Evolutionary conservation across 2,113 vertebrate genomes (phyloP).

Genomic region (Eurystomus gularis): DNA sequence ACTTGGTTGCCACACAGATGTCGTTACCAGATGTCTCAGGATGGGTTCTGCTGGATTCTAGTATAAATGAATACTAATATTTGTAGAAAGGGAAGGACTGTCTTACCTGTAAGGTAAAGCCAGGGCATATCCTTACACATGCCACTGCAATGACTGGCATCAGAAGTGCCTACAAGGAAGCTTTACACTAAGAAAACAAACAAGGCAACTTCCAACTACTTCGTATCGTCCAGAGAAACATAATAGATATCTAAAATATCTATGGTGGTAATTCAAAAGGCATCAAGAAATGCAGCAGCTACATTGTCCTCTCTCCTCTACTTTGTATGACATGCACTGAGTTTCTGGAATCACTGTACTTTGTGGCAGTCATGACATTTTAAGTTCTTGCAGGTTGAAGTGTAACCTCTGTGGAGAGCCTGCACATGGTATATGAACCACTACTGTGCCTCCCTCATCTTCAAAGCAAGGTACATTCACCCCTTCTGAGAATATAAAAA

Average conservation of each 20-base stretch:
- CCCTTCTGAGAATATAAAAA: neutral
- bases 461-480: neutral
- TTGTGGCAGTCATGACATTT: neutral
- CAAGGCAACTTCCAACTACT: neutral
- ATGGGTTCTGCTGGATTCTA: neutral
- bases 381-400: neutral
- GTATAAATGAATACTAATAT: neutral
- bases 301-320: neutral
- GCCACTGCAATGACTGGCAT: neutral
- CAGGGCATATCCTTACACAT: neutral
- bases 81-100: neutral
- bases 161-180: neutral
- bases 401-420: slow-evolving; percentile 13
- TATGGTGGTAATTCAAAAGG: neutral
- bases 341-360: neutral
- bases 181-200: neutral
- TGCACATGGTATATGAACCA: neutral
- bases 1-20: neutral
- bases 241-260: neutral
- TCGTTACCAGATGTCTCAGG: neutral
- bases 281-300: neutral
- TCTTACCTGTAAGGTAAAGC: neutral
- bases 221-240: neutral
- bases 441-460: neutral
- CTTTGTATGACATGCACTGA: neutral